These are phyloP conservation scores for Melipona quadrifasciata DNA, from an alignment of 1,140 invertebrate species.

Conservation along the genomic window DNA sequence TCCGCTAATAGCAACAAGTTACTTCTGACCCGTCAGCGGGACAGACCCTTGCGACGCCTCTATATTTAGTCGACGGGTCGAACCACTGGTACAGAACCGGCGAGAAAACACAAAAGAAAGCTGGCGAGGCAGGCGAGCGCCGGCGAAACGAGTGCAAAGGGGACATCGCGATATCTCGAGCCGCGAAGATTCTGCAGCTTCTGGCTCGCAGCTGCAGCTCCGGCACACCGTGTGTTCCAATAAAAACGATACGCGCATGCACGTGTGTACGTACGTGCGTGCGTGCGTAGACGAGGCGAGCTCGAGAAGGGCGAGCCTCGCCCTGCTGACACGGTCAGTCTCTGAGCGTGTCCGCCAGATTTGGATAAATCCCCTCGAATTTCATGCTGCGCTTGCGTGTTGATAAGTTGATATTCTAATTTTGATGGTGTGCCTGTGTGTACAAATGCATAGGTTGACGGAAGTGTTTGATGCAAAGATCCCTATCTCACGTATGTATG, in stretches of 20 bases:
- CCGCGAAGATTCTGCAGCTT: slow-evolving; percentile 51
- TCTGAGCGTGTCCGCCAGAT: neutral
- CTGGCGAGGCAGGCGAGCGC: slow-evolving; percentile 25
- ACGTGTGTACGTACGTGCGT: neutral
- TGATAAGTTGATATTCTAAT: too few relatives aligned
- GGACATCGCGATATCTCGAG: slow-evolving; percentile 56
- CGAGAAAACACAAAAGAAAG: slow-evolving; percentile 68
- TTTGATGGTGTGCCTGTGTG: too few relatives aligned
- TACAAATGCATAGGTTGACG: too few relatives aligned
- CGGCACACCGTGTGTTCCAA: neutral
- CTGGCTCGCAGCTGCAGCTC: slow-evolving; percentile 57
- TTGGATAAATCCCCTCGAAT: neutral
- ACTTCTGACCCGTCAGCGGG: slow-evolving; percentile 68
- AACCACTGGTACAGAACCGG: slow-evolving; percentile 58
- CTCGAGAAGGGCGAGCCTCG: slow-evolving; percentile 5
- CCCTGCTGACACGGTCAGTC: slow-evolving; percentile 2
- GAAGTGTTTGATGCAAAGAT: too few relatives aligned
- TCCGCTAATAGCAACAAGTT: slow-evolving; percentile 74
- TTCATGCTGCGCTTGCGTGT: neutral
- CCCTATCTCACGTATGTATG: too few relatives aligned
- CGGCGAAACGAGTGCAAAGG: slow-evolving; percentile 40
- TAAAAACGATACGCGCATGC: slow-evolving; percentile 33
- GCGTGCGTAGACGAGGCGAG: slow-evolving; percentile 13
- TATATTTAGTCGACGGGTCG: slow-evolving; percentile 67
- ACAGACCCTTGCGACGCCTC: slow-evolving; percentile 63